These are phyloP conservation scores for Cotesia vestalis DNA, from an alignment of 1,140 invertebrate genomes.

Conservation along the genomic window DNA sequence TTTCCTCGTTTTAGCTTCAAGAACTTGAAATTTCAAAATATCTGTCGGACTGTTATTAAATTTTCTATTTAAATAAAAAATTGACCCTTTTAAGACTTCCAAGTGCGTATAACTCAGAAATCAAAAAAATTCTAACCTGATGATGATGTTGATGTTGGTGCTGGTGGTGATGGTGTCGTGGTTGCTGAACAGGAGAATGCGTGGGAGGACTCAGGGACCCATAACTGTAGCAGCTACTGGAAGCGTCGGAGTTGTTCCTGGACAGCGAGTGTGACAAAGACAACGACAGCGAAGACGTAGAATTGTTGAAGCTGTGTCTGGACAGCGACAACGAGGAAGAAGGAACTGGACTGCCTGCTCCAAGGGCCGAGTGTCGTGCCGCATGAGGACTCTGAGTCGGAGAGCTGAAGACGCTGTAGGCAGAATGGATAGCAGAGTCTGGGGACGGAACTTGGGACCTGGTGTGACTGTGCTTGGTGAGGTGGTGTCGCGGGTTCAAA, in stretches of 20 bases:
- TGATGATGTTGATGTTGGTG: conserved; percentile 46
- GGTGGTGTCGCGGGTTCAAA: conserved; percentile 70
- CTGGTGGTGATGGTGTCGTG: conserved; percentile 57
- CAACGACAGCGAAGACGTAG: conserved; percentile 61
- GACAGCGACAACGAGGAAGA: conserved; percentile 63
- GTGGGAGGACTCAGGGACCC: conserved; percentile 80
- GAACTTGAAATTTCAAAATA: no score
- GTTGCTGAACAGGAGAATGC: conserved; percentile 82
- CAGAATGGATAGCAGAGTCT: conserved; percentile 87
- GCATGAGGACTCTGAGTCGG: conserved; percentile 87
- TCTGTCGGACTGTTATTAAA: no score
- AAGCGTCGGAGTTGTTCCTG: conserved; percentile 90
- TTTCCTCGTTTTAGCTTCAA: no score
- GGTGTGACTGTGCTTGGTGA: conserved; percentile 63
- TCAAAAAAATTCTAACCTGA: no score
- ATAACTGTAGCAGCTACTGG: conserved; percentile 84
- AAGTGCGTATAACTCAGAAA: no score
- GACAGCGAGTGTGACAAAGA: conserved; percentile 82
- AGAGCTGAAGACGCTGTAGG: conserved; percentile 81
- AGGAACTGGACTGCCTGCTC: conserved; percentile 66
- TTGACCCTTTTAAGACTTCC: no score
- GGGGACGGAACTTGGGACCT: conserved; percentile 71
- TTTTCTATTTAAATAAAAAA: no score
- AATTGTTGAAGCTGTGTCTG: conserved; percentile 64
- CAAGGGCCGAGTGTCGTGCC: conserved; percentile 75